A percentile compares a stretch with the other conserved stretches of the same genome.
Evolutionary conservation across 2,888 invertebrate genomes (phyloP).

Genomic region (Megaustenia siamemsis): DNA sequence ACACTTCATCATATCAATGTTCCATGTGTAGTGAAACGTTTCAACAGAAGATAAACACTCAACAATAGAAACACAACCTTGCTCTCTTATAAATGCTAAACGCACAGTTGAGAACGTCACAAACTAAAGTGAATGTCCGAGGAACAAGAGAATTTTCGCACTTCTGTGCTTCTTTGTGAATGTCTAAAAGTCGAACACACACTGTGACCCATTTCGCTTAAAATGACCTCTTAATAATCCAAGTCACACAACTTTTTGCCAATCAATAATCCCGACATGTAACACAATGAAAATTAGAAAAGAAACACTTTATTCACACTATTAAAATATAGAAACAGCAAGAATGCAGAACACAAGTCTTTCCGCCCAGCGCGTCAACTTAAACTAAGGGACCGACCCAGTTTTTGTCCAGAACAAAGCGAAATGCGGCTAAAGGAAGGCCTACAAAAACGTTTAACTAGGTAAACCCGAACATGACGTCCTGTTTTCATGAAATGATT

Average conservation of each 20-base stretch:
- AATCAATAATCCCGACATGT: not conserved
- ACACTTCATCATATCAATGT: slow-evolving; percentile 23
- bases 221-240: slow-evolving; percentile 45
- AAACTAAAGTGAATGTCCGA: slow-evolving; percentile 21
- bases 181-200: slow-evolving; percentile 16
- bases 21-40: not conserved
- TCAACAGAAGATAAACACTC: not conserved
- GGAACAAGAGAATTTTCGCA: slow-evolving; percentile 12
- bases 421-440: slow-evolving; percentile 54
- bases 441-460: slow-evolving; percentile 55
- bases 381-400: slow-evolving; percentile 57
- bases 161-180: not conserved
- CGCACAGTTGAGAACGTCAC: slow-evolving; percentile 45
- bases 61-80: slow-evolving; percentile 14
- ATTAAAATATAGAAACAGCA: not conserved
- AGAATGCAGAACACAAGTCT: not conserved
- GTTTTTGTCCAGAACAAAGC: slow-evolving; percentile 57
- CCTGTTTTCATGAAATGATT: slow-evolving; percentile 24
- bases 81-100: slow-evolving; percentile 25
- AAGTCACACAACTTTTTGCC: not conserved
- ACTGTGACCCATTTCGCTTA: slow-evolving; percentile 48
- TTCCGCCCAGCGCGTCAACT: slow-evolving; percentile 10
- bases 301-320: not conserved
- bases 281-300: not conserved
- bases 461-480: slow-evolving; percentile 53